A percentile compares a stretch with the other conserved stretches of the same genome.
phyloP scores from a whole-genome alignment of 2,888 invertebrate species.

The Dolomedes plantarius region DNA sequence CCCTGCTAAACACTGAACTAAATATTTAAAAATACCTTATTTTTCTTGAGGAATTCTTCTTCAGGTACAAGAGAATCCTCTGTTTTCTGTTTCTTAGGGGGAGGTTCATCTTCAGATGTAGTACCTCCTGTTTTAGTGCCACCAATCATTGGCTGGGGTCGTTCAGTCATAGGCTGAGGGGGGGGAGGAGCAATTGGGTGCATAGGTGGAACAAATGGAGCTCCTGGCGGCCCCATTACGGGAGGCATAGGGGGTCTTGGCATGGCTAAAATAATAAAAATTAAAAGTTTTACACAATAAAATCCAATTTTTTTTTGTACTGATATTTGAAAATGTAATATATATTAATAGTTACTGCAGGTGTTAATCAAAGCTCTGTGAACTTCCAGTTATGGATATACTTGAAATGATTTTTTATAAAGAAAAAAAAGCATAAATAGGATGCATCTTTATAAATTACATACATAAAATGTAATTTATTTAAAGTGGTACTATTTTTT shows the following conservation, averaged over 20 bases:
- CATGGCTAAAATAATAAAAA: slow-evolving; percentile 53
- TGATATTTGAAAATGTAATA: too few species aligned
- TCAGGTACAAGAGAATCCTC: slow-evolving; percentile 96
- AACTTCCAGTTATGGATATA: too few species aligned
- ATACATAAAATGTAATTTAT: too few species aligned
- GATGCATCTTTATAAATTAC: too few species aligned
- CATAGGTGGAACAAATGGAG: slow-evolving; percentile 62
- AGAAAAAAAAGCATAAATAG: too few species aligned
- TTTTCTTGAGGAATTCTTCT: slow-evolving; percentile 83
- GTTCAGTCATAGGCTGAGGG: slow-evolving; percentile 65
- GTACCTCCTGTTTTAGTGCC: slow-evolving; percentile 72
- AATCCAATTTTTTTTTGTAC: too few species aligned
- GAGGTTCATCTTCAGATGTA: slow-evolving; percentile 86
- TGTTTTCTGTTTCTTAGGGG: slow-evolving; percentile 89
- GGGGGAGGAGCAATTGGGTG: slow-evolving; percentile 76
- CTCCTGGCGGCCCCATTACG: slow-evolving; percentile 61
- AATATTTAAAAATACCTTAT: slow-evolving; percentile 55
- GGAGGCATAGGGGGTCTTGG: slow-evolving; percentile 72
- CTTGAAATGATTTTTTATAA: too few species aligned
- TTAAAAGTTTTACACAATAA: neutral
- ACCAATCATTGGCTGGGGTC: slow-evolving; percentile 72
- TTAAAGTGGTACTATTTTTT: too few species aligned
- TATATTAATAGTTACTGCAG: too few species aligned
- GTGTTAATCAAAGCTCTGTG: too few species aligned
- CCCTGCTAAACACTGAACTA: too few species aligned